Conservation (phyloP, 1,140 invertebrate species). For the Diorhabda sublineata region DNA sequence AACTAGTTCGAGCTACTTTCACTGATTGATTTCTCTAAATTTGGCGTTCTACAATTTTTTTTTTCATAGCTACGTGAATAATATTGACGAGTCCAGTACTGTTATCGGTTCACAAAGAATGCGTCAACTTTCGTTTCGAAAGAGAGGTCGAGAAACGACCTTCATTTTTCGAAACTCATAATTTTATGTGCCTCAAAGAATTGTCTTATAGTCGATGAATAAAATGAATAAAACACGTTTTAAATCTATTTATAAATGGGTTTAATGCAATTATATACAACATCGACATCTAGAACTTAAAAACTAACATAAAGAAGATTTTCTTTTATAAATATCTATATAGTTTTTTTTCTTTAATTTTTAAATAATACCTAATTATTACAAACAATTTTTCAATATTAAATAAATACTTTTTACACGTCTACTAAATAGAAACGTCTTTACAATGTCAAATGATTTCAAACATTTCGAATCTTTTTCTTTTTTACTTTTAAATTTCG, state of each 20-base stretch:
- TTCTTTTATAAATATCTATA: constrained; percentile 26
- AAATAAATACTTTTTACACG: constrained; percentile 11
- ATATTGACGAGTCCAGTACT: too few relatives aligned
- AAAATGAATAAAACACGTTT: not conserved
- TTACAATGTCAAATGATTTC: not conserved
- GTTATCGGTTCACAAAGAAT: too few relatives aligned
- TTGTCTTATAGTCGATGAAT: too few relatives aligned
- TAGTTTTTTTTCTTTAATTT: constrained; percentile 8
- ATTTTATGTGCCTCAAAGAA: too few relatives aligned
- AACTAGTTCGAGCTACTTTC: too few relatives aligned
- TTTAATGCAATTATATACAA: constrained; percentile 39
- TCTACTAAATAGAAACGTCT: not conserved
- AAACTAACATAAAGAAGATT: constrained; percentile 33
- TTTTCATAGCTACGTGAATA: too few relatives aligned
- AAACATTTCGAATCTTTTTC: too few relatives aligned
- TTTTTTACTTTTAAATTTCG: too few relatives aligned
- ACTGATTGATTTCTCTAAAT: too few relatives aligned
- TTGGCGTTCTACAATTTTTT: too few relatives aligned
- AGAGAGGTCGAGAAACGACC: constrained; percentile 16
- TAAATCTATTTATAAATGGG: constrained; percentile 29
- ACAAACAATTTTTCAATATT: not conserved
- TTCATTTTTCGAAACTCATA: not conserved
- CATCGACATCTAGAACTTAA: constrained; percentile 36
- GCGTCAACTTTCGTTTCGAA: constrained; percentile 7
- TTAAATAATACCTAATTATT: constrained; percentile 16